These are phyloP conservation scores for Coleophora deauratella DNA, from an alignment of 2,888 invertebrate genomes.

Conservation along the genomic window DNA sequence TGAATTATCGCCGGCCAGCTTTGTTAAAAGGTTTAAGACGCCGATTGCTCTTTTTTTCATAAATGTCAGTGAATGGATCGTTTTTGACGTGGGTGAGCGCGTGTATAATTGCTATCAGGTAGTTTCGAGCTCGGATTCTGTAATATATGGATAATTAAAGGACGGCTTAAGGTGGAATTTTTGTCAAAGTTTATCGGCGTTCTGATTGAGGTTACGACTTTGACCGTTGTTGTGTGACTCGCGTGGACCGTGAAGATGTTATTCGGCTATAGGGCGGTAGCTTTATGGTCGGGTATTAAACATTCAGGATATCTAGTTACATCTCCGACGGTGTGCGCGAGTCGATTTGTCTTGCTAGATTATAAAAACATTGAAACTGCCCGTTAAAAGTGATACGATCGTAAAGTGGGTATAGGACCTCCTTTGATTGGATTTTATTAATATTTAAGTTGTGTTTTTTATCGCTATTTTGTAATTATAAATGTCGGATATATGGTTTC, in stretches of 20 bases:
- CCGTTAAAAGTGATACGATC: slow-evolving; percentile 46
- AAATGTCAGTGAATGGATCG: slow-evolving; percentile 57
- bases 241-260: slow-evolving; percentile 43
- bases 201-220: slow-evolving; percentile 71
- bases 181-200: slow-evolving; percentile 71
- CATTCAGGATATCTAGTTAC: slow-evolving; percentile 37
- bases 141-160: slow-evolving; percentile 74
- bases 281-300: slow-evolving; percentile 52
- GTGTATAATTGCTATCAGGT: slow-evolving; percentile 72
- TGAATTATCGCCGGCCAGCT: slow-evolving; percentile 71
- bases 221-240: slow-evolving; percentile 23
- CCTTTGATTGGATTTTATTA: slow-evolving; percentile 53
- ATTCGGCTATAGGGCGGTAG: slow-evolving; percentile 53
- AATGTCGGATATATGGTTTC: slow-evolving; percentile 3
- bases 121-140: slow-evolving; percentile 56
- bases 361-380: slow-evolving; percentile 53
- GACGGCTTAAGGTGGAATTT: slow-evolving; percentile 70
- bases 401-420: slow-evolving; percentile 47
- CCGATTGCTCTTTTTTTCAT: slow-evolving; percentile 48
- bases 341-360: slow-evolving; percentile 63
- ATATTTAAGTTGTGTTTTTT: slow-evolving; percentile 6
- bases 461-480: slow-evolving; percentile 7
- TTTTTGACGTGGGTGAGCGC: slow-evolving; percentile 71
- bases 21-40: slow-evolving; percentile 66
- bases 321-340: slow-evolving; percentile 34